A percentile compares a stretch with the other conserved stretches of the same genome.
Conservation (phyloP, 2,797 vertebrate genomes). For the Hafferia zeledoni region DNA sequence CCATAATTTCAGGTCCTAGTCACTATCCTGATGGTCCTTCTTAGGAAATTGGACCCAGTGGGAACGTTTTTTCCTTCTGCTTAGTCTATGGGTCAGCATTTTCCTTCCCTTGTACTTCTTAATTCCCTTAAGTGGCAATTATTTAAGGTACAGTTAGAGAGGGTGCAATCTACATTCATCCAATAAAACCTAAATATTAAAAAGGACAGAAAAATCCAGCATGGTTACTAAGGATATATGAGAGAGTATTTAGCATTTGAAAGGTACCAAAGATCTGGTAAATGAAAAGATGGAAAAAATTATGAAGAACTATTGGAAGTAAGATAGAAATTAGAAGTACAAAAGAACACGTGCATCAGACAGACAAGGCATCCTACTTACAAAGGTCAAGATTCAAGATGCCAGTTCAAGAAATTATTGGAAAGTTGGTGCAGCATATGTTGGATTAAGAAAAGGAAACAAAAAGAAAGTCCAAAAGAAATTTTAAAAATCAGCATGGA, state of each 20-base stretch:
- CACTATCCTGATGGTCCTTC: conserved; percentile 75
- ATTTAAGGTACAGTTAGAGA: conserved; percentile 80
- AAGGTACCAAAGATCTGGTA: conserved; percentile 62
- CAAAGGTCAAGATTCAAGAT: conserved; percentile 64
- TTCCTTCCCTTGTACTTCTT: conserved; percentile 79
- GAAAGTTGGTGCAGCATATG: not conserved
- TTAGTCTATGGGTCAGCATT: conserved; percentile 79
- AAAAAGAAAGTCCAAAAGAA: conserved; percentile 32
- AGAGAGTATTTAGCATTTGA: conserved; percentile 70
- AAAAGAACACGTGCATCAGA: conserved; percentile 57
- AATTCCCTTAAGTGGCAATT: conserved; percentile 81
- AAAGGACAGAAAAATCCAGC: conserved; percentile 77
- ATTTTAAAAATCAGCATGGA: conserved; percentile 52
- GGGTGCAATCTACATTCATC: conserved; percentile 77
- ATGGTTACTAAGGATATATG: conserved; percentile 76
- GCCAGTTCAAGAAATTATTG: conserved; percentile 38
- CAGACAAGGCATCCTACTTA: conserved; percentile 58
- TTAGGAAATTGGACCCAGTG: conserved; percentile 79
- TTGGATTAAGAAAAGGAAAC: conserved; percentile 44
- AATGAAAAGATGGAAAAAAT: conserved; percentile 60
- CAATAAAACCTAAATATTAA: conserved; percentile 81
- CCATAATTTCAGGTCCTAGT: conserved; percentile 73
- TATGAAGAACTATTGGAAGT: conserved; percentile 52
- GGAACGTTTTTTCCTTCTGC: conserved; percentile 75
- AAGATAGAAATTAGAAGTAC: conserved; percentile 67